These are phyloP conservation scores for Pteronotus mesoamericanus DNA, from an alignment of 2,797 vertebrate genomes.

Conservation along the genomic window DNA sequence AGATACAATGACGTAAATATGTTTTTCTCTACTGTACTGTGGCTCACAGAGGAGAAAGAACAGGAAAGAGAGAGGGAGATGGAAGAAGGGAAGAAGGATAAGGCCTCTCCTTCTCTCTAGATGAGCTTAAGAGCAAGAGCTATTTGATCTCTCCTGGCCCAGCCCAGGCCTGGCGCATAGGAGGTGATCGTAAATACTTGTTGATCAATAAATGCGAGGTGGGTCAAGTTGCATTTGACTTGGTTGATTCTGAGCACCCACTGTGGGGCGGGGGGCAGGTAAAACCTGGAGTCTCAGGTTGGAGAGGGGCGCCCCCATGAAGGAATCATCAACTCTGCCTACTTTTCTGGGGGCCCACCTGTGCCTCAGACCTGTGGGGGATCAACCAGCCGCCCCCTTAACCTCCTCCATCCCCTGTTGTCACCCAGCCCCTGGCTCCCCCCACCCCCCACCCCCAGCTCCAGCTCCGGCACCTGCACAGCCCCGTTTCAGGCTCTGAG, in stretches of 20 bases:
- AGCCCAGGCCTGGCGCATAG: not conserved
- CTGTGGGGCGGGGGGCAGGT: not conserved
- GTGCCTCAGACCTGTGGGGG: too few species aligned
- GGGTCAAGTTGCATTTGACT: not conserved
- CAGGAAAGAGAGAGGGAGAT: not conserved
- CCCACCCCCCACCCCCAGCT: too few species aligned
- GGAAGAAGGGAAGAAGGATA: not conserved
- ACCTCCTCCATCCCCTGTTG: too few species aligned
- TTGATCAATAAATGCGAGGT: not conserved
- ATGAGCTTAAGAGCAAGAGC: not conserved
- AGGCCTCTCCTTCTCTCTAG: not conserved
- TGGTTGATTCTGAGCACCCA: not conserved
- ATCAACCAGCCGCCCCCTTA: not conserved
- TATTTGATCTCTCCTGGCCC: not conserved
- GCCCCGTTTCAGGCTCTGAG: not conserved
- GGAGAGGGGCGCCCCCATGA: not conserved
- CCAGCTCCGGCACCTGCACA: too few species aligned
- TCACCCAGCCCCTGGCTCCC: not conserved
- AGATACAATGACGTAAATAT: not conserved
- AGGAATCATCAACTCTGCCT: not conserved
- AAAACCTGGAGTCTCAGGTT: not conserved
- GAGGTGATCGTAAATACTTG: not conserved
- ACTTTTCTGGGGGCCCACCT: not conserved
- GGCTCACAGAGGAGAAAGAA: not conserved
- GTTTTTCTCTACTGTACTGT: not conserved